Conservation (phyloP, 2,888 invertebrate species). For the Smittia aterrima region DNA sequence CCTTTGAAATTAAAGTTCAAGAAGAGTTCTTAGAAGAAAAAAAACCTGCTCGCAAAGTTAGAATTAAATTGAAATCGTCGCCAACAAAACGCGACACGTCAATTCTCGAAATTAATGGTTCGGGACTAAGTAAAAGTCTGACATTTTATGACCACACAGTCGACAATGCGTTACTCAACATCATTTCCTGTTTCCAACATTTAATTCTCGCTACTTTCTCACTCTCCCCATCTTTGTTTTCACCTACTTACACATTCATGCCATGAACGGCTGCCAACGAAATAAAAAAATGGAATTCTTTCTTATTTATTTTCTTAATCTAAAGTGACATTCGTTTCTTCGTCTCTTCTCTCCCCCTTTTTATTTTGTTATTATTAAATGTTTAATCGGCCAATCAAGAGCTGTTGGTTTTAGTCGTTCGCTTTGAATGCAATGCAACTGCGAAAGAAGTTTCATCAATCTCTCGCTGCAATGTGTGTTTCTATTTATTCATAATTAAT, state of each 20-base stretch:
- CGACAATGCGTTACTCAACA: conserved; percentile 27
- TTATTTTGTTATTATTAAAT: conserved; percentile 34
- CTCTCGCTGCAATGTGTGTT: background rate
- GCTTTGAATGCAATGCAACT: background rate
- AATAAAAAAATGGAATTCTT: conserved; percentile 33
- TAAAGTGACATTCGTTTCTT: conserved; percentile 36
- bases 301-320: conserved; percentile 41
- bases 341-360: conserved; percentile 12
- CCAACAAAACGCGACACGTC: background rate
- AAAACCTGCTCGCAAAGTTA: background rate
- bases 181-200: conserved; percentile 26
- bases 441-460: background rate
- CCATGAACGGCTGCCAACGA: conserved; percentile 3
- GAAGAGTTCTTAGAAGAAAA: conserved; percentile 10
- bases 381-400: conserved; percentile 42
- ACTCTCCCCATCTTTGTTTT: background rate
- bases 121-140: background rate
- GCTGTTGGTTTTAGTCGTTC: conserved; percentile 22
- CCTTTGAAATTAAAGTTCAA: background rate
- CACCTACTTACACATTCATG: background rate
- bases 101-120: conserved; percentile 15
- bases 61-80: background rate
- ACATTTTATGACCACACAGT: conserved; percentile 20
- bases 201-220: background rate
- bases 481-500: no score